A percentile compares a stretch with the other conserved stretches of the same genome.
Evolutionary conservation across 2,888 invertebrate species (phyloP).

Genomic region (Dinocampus coccinellae): DNA sequence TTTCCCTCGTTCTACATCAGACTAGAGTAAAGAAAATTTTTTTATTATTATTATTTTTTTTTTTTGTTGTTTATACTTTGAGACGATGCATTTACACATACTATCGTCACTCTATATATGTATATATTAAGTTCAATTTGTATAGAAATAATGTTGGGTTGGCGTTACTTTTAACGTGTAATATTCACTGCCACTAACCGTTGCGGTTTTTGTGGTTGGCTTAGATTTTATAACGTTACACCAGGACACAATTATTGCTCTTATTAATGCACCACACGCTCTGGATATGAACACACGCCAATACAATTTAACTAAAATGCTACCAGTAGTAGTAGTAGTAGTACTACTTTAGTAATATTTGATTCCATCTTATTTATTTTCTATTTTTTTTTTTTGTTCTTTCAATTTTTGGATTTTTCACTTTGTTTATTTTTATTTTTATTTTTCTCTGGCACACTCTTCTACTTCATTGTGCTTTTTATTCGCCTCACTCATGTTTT

Average conservation of each 20-base stretch:
- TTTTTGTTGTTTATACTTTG: background rate
- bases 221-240: constrained; percentile 60
- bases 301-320: background rate
- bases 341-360: background rate
- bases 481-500: too few relatives aligned
- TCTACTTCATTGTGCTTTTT: too few relatives aligned
- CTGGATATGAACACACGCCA: constrained; percentile 17
- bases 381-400: background rate
- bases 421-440: too few relatives aligned
- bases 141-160: background rate
- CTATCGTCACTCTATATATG: background rate
- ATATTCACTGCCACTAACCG: constrained; percentile 29
- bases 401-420: too few relatives aligned
- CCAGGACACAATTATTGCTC: constrained; percentile 46
- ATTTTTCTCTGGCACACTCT: too few relatives aligned
- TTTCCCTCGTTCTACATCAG: constrained; percentile 26
- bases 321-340: background rate
- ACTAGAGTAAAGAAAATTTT: constrained; percentile 17
- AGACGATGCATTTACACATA: background rate
- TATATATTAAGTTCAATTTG: background rate
- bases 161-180: background rate
- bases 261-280: constrained; percentile 48
- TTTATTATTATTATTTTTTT: too few relatives aligned
- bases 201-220: constrained; percentile 60
- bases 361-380: too few relatives aligned